Conservation (phyloP, 1,140 invertebrate species). For the Mya arenaria region DNA sequence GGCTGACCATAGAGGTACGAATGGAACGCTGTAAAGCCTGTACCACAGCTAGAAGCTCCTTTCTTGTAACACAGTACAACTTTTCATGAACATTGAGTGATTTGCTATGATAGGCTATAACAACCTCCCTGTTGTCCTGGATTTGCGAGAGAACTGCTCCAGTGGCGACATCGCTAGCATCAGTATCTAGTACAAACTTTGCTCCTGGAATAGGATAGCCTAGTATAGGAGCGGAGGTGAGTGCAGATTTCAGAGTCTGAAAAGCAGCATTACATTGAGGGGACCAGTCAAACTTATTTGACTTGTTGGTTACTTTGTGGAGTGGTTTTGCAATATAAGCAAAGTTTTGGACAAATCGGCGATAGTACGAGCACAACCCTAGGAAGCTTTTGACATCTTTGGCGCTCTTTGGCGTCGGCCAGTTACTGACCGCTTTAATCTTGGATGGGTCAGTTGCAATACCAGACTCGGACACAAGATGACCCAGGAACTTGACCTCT, state of each 20-base stretch:
- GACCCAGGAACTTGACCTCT: conserved; percentile 64
- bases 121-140: conserved; percentile 57
- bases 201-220: conserved; percentile 32
- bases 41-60: not conserved
- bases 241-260: conserved; percentile 35
- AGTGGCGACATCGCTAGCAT: conserved; percentile 62
- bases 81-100: conserved; percentile 75
- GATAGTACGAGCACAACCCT: not conserved
- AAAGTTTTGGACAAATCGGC: conserved; percentile 15
- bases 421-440: conserved; percentile 37
- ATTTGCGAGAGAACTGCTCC: conserved; percentile 70
- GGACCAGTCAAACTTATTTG: conserved; percentile 37
- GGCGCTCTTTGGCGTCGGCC: not conserved
- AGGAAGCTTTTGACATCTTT: not conserved
- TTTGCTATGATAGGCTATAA: conserved; percentile 61
- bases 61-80: conserved; percentile 78
- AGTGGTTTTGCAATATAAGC: conserved; percentile 19
- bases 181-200: conserved; percentile 64
- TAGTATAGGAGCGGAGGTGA: conserved; percentile 50
- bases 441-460: conserved; percentile 67
- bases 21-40: conserved; percentile 31
- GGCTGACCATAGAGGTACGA: conserved; percentile 59
- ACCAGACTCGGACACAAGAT: conserved; percentile 63
- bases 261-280: too few relatives aligned
- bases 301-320: conserved; percentile 29